Conservation (phyloP, 1,140 invertebrate genomes). For the Drosophila busckii region DNA sequence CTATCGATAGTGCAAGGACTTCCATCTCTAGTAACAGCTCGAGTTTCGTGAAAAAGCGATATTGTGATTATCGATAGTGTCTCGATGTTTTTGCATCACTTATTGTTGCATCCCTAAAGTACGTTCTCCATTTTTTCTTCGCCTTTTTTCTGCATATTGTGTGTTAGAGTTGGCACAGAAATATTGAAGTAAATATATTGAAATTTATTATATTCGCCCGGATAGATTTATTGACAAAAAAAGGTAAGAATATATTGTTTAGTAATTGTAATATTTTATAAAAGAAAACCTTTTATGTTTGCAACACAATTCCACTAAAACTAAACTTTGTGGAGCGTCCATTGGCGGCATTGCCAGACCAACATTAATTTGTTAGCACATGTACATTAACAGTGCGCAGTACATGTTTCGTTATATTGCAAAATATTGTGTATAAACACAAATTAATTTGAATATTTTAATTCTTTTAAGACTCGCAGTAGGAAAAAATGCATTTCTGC, state of each 20-base stretch:
- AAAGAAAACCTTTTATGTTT: neutral
- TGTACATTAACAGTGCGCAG: conserved; percentile 21
- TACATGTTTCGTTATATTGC: conserved; percentile 9
- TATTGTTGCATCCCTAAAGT: conserved; percentile 6
- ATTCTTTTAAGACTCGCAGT: conserved; percentile 7
- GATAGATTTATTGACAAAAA: no score
- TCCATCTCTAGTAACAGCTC: no score
- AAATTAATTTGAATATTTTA: neutral
- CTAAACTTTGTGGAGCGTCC: conserved; percentile 38
- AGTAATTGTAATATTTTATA: no score
- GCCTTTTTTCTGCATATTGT: conserved; percentile 43
- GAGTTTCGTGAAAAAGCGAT: no score
- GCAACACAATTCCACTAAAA: conserved; percentile 3
- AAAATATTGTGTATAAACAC: neutral
- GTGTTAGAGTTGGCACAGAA: no score
- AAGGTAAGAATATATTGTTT: no score
- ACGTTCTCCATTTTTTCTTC: conserved; percentile 34
- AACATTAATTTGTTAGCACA: conserved; percentile 31
- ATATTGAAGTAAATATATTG: conserved; percentile 2
- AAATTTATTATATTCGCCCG: conserved; percentile 11
- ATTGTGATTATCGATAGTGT: no score
- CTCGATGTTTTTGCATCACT: conserved; percentile 1
- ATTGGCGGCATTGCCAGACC: conserved; percentile 51
- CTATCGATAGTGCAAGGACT: no score
- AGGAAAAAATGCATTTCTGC: conserved; percentile 13